A percentile compares a stretch with the other conserved stretches of the same genome.
These are phyloP conservation scores for Saccopteryx leptura DNA, from an alignment of 2,113 vertebrate genomes.

Conservation along the genomic window DNA sequence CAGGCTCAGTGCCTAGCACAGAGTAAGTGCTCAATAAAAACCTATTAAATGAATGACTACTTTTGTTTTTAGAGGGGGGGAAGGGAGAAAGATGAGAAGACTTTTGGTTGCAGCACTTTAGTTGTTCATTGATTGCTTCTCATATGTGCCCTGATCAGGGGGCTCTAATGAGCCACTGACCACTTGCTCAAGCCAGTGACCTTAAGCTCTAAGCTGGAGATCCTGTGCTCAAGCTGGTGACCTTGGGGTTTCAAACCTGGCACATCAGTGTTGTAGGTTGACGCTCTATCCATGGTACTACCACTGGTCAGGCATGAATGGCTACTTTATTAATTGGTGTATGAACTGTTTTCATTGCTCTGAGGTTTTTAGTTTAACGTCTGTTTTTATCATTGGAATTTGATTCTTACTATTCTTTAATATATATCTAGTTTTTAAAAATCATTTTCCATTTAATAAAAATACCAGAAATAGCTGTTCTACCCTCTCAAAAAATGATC, in stretches of 20 bases:
- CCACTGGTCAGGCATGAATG: not conserved
- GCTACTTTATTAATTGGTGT: not conserved
- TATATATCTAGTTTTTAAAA: constrained; percentile 26
- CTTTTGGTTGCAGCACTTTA: no score
- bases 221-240: no score
- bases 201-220: no score
- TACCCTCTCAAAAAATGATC: not conserved
- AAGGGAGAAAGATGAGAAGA: no score
- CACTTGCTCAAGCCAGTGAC: no score
- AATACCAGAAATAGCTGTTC: not conserved
- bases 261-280: no score
- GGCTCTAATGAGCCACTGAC: no score
- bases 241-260: no score
- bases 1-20: not conserved
- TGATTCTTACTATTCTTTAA: constrained; percentile 37
- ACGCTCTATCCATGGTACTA: no score
- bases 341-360: constrained; percentile 24
- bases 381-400: constrained; percentile 3
- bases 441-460: constrained; percentile 62
- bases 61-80: not conserved
- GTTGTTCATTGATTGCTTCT: no score
- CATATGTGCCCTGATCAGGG: no score
- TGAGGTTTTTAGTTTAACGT: constrained; percentile 14
- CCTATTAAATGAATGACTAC: not conserved
- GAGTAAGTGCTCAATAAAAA: not conserved